Base-by-base conservation (phyloP, 37 sponge, comb jelly and placozoan genomes). In the Theonella swinhoei region DNA sequence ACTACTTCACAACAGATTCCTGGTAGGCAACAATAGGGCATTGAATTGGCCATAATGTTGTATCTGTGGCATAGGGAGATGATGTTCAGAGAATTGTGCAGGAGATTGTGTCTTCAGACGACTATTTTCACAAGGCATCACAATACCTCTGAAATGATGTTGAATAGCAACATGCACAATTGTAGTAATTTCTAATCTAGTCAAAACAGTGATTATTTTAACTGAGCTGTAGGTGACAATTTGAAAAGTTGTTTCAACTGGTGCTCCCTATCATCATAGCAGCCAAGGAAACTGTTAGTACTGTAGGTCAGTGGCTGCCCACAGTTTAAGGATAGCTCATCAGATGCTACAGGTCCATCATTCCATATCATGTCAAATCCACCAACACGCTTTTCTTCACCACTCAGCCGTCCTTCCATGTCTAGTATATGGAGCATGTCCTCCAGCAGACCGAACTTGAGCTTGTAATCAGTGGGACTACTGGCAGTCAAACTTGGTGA, bases 351-450 rank as follows among this genome's bases (percentile, higher is more conserved):
- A 35, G 97, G 95, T 1, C 99, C 99, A 74, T 99, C 99, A 69
- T 91, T 91, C 99, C 99, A 99, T 70, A 99, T 83, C 65, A 99
- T 70, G 77, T 99, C 99, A 95, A 96, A 99, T n/a, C 99, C 97
- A 11, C 99, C 99, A 2, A 99, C 83, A 61, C 97, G 40, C 75
- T 92, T 99, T 83, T 99, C 99, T 20, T 87, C 90, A 0, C 97
- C 99, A 47, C 84, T 93, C 35, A 93, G 82, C 54, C 89, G 87
- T 23, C 87, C 89, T 62, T 99, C 97, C 96, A 99, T 92, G 83
- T 99, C 99, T 17, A 96, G 83, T 4, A 99, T 85, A 69, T 94
- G 88, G 40, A 99, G 90, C 86, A 99, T 90, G 67, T 99, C 99
- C 38, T 94, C 91, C 26, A 99, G 87, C 17, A 99, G 87, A 19